phyloP scores from a whole-genome alignment of 2,797 vertebrate genomes.

The Helostoma temminkii region DNA sequence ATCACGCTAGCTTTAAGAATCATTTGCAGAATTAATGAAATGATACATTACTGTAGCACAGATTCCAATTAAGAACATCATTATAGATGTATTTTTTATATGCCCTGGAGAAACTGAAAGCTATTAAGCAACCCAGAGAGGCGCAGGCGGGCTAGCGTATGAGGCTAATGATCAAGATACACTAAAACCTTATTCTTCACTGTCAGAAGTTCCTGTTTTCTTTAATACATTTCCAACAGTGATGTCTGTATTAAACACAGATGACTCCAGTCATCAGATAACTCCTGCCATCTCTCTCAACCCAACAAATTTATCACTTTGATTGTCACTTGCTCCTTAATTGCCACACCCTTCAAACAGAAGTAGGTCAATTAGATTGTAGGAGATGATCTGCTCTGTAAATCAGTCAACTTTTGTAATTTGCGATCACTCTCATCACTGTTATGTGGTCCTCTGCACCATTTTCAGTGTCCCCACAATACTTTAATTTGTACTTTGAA shows the following conservation, averaged over 20 bases:
- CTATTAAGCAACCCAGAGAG: neutral
- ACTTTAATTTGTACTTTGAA: constrained; percentile 29
- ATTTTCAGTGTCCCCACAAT: constrained; percentile 27
- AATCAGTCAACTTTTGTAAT: constrained; percentile 11
- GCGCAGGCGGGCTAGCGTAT: neutral
- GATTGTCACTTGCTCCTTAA: constrained; percentile 39
- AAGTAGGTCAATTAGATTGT: constrained; percentile 35
- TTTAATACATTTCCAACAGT: constrained; percentile 12
- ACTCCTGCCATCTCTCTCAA: constrained; percentile 7
- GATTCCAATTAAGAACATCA: neutral
- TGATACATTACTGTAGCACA: neutral
- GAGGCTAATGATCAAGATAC: neutral
- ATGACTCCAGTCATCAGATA: constrained; percentile 16
- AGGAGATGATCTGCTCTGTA: constrained; percentile 30
- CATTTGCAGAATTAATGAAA: neutral
- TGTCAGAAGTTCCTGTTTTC: constrained; percentile 6
- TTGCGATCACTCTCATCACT: constrained; percentile 13
- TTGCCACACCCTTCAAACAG: constrained; percentile 13
- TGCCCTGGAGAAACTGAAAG: neutral
- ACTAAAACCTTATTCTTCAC: no score
- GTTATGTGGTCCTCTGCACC: constrained; percentile 24
- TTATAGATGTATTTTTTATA: neutral
- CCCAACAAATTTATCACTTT: constrained; percentile 18
- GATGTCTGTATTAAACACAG: constrained; percentile 7
- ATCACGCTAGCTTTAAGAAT: neutral